Base-by-base conservation (phyloP, 2,888 invertebrate genomes). In the Homarus gammarus region DNA sequence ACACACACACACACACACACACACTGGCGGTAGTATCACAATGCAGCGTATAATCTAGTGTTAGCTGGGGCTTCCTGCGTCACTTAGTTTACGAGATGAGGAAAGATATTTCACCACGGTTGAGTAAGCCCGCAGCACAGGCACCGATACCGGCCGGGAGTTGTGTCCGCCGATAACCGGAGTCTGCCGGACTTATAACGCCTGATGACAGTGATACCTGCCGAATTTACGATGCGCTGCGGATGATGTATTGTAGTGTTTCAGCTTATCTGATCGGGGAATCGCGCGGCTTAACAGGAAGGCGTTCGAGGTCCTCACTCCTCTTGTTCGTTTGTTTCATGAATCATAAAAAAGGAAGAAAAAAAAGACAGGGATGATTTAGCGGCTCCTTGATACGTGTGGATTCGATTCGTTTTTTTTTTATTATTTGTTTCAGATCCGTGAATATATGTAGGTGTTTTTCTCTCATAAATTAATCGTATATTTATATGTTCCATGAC, bases 1-100 rank as follows among this genome's bases (percentile, higher is more conserved):
- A 8, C 15, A 27, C 70, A 10, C 8, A 70, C 38, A 70, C n/a
- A 27, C 18, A 8, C 36, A 36, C 10, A 70, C 31, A 33, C 70
- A 27, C 56, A 18, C 56, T 22, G 18, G 15, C 56, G 18, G 3
- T 6, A 27, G 27, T 27, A 64, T 64, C 10, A 3, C 64, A 64
- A 64, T 64, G 64, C 64, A 64, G 64, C 64, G 64, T 64, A 64
- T 64, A 64, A 64, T 64, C 64, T n/a, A 5, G 64, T 64, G 10
- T 10, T 64, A 22, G 6, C 64, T 27, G 10, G n/a, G 64, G 64
- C 64, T 64, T 64, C 64, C 64, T 64, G 64, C 64, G 64, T 64
- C 64, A 6, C 27, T 10, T 64, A 27, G 18, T 64, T 64, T 64
- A 64, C 27, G 64, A 64, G 27, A 64, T 27, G 64, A 64, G 64